phyloP scores from a whole-genome alignment of 2,797 vertebrate species.

The Myotis pilosus region DNA sequence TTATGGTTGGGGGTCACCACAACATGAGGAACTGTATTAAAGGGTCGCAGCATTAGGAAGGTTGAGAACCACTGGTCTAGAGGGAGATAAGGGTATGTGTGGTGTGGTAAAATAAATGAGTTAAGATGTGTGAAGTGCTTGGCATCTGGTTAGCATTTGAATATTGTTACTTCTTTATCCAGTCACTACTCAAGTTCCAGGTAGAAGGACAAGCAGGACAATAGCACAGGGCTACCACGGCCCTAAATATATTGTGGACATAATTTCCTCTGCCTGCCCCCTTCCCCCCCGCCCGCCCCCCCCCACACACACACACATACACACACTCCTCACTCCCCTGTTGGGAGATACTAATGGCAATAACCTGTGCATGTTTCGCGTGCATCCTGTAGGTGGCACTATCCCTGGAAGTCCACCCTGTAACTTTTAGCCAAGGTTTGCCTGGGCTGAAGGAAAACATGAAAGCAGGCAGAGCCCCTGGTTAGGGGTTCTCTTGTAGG shows the following conservation, averaged over 20 bases:
- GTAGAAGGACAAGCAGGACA: neutral
- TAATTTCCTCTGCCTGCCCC: neutral
- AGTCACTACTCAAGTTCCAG: neutral
- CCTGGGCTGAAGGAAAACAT: neutral
- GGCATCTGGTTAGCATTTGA: neutral
- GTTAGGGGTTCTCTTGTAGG: neutral
- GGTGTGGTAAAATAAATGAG: neutral
- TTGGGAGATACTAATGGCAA: neutral
- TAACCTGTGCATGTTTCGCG: neutral
- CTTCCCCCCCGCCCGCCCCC: rapidly evolving
- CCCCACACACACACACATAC: too few species aligned
- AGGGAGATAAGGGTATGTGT: neutral
- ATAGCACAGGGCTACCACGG: neutral
- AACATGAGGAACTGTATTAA: too few species aligned
- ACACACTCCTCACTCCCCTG: too few species aligned
- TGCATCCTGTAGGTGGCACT: neutral
- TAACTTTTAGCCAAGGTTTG: neutral
- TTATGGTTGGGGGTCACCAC: too few species aligned
- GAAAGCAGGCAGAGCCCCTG: neutral
- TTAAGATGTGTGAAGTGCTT: neutral
- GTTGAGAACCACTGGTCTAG: neutral
- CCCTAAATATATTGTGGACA: neutral
- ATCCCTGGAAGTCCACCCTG: neutral
- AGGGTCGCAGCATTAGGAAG: too few species aligned
- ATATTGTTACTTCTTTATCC: neutral